Percentiles rank a stretch among this genome's conserved stretches.
These are phyloP conservation scores for Cenopis cana DNA, from an alignment of 2,888 invertebrate species.

Conservation along the genomic window DNA sequence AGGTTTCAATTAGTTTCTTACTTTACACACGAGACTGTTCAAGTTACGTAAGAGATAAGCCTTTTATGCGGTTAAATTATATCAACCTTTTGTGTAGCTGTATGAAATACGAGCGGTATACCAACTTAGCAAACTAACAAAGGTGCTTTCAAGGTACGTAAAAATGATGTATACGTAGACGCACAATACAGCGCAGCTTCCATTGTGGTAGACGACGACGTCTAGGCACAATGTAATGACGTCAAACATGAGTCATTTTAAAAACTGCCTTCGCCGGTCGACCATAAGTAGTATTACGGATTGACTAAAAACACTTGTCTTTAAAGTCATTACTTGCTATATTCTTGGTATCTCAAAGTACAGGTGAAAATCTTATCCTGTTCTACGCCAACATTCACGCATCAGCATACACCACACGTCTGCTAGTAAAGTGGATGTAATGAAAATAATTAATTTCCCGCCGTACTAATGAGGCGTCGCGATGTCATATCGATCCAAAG, in stretches of 20 bases:
- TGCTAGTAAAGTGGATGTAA: slow-evolving; percentile 42
- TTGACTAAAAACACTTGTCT: background rate
- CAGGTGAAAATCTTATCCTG: background rate
- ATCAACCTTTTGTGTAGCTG: slow-evolving; percentile 23
- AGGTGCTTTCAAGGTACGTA: slow-evolving; percentile 33
- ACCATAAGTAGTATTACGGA: slow-evolving; percentile 14
- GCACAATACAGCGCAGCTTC: slow-evolving; percentile 36
- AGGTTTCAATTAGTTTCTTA: slow-evolving; percentile 41
- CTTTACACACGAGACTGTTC: slow-evolving; percentile 9
- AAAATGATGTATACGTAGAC: slow-evolving; percentile 35
- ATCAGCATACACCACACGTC: slow-evolving; percentile 24
- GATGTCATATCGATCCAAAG: slow-evolving; percentile 51
- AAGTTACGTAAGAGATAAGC: slow-evolving; percentile 18
- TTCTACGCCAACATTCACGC: slow-evolving; percentile 35
- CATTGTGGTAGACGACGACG: slow-evolving; percentile 33
- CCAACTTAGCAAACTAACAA: slow-evolving; percentile 35
- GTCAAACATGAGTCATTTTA: slow-evolving; percentile 36
- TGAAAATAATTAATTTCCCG: slow-evolving; percentile 56
- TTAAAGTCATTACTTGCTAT: background rate
- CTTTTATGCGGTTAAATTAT: slow-evolving; percentile 31
- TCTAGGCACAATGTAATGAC: slow-evolving; percentile 34
- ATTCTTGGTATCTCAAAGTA: background rate
- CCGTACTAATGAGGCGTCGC: slow-evolving; percentile 54
- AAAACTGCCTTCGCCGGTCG: slow-evolving; percentile 6
- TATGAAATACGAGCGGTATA: slow-evolving; percentile 26